A percentile compares a stretch with the other conserved stretches of the same genome.
phyloP scores from a whole-genome alignment of 1,140 invertebrate species.

The Cryptotermes secundus region DNA sequence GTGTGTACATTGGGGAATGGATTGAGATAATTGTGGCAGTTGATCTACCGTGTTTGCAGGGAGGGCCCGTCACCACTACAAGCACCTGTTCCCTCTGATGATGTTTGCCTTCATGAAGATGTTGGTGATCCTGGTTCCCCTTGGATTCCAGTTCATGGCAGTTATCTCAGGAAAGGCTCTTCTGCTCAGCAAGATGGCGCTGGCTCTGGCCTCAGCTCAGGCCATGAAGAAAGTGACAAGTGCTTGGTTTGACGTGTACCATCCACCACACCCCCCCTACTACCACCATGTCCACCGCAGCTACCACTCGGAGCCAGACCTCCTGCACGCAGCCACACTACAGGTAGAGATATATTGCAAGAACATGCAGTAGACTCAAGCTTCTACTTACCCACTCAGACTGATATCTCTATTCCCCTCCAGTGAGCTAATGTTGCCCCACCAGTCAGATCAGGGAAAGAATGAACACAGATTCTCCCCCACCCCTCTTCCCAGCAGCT shows the following conservation, averaged over 20 bases:
- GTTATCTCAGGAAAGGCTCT: slow-evolving; percentile 45
- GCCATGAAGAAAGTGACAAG: slow-evolving; percentile 39
- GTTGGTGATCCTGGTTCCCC: slow-evolving; percentile 42
- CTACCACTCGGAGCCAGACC: background rate
- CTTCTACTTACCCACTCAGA: background rate
- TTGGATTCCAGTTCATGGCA: slow-evolving; percentile 46
- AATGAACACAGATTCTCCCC: no score
- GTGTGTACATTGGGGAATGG: no score
- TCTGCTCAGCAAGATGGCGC: slow-evolving; percentile 43
- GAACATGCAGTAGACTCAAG: background rate
- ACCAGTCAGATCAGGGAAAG: no score
- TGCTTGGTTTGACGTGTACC: slow-evolving; percentile 16
- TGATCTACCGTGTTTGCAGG: background rate
- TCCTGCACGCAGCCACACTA: background rate
- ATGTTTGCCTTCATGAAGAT: slow-evolving; percentile 44
- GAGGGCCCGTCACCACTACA: slow-evolving; percentile 38
- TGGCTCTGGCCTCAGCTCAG: slow-evolving; percentile 40
- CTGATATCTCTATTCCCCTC: no score
- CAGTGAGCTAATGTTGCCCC: no score
- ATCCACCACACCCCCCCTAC: background rate
- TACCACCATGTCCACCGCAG: background rate
- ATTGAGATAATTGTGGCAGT: no score
- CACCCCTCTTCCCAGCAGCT: no score
- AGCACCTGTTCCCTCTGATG: slow-evolving; percentile 44
- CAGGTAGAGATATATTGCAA: no score